phyloP scores from a whole-genome alignment of 2,113 vertebrate species.

The Pelecanoides urinatrix region DNA sequence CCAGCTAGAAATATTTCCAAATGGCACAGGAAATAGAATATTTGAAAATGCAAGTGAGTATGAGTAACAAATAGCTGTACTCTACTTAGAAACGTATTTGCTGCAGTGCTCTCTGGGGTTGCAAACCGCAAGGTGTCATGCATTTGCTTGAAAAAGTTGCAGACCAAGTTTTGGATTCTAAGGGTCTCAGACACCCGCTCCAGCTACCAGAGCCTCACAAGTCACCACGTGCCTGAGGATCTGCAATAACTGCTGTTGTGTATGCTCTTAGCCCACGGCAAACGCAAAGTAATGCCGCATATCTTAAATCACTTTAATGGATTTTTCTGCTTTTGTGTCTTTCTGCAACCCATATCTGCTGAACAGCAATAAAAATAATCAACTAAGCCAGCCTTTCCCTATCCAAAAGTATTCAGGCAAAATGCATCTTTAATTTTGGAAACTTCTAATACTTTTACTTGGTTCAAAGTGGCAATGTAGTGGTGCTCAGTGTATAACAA shows the following conservation, averaged over 20 bases:
- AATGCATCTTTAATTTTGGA: neutral
- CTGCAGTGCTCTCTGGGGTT: neutral
- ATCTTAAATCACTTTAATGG: conserved; percentile 36
- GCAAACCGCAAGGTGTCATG: neutral
- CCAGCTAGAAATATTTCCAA: conserved; percentile 29
- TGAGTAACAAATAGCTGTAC: conserved; percentile 3
- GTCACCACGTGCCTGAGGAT: conserved; percentile 34
- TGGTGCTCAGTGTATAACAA: neutral
- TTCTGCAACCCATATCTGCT: neutral
- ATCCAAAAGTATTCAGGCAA: neutral
- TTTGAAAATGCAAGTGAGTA: conserved; percentile 17
- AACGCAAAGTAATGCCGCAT: neutral
- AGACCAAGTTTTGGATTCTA: neutral
- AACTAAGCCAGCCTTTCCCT: neutral
- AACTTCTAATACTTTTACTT: neutral
- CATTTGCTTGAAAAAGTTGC: neutral
- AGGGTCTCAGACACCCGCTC: neutral
- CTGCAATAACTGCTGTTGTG: neutral
- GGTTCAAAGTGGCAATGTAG: neutral
- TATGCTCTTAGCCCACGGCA: conserved; percentile 27
- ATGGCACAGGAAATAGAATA: conserved; percentile 26
- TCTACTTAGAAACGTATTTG: neutral
- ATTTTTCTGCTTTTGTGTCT: conserved; percentile 35
- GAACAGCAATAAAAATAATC: neutral
- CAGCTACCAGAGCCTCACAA: conserved; percentile 25